Conservation (phyloP, 2,797 vertebrate species). For the Anabacerthia variegaticeps region DNA sequence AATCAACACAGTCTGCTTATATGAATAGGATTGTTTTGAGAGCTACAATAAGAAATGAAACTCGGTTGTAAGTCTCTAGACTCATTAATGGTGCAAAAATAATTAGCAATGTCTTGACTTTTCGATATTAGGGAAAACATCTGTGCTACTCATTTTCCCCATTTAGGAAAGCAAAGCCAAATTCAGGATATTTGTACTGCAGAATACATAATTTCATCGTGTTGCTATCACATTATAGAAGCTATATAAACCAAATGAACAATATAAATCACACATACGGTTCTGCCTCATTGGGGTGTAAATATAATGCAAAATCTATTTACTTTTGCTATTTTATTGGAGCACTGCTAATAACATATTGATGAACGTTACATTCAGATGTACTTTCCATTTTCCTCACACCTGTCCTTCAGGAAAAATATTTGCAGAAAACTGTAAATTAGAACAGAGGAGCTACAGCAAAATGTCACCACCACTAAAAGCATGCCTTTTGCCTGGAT, state of each 20-base stretch:
- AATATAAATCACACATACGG: background rate
- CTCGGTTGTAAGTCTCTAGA: constrained; percentile 20
- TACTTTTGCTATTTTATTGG: constrained; percentile 10
- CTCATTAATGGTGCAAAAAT: constrained; percentile 65
- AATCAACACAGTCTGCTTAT: constrained; percentile 58
- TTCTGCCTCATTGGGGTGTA: background rate
- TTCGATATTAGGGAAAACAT: constrained; percentile 44
- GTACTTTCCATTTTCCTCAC: constrained; percentile 10
- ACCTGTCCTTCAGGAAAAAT: constrained; percentile 8
- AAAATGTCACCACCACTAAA: background rate
- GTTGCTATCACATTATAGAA: background rate
- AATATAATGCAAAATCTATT: constrained; percentile 29
- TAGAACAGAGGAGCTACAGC: background rate
- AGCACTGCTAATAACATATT: background rate
- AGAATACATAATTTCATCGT: background rate
- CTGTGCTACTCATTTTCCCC: constrained; percentile 41
- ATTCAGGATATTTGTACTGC: background rate
- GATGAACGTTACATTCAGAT: background rate
- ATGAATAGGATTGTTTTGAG: constrained; percentile 46
- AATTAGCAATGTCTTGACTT: constrained; percentile 59
- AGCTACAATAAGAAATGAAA: constrained; percentile 59
- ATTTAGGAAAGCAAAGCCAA: constrained; percentile 27
- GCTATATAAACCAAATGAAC: background rate
- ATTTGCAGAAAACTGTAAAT: background rate
- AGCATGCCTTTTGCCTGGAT: background rate